phyloP scores from a whole-genome alignment of 2,888 invertebrate species.

The Mactromeris polynyma region DNA sequence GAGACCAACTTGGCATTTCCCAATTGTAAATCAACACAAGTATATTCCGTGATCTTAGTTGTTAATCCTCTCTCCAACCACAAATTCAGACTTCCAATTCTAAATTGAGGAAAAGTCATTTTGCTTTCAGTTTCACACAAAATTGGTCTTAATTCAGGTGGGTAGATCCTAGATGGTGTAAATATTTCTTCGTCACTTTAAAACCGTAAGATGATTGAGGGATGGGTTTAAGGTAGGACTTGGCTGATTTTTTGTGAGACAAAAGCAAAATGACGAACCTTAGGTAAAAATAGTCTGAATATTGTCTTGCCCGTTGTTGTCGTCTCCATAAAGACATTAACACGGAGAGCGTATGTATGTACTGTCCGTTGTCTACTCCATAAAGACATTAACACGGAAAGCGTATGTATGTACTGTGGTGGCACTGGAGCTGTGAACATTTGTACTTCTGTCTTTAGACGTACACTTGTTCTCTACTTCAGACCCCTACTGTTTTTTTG shows the following conservation, averaged over 20 bases:
- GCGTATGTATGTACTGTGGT: conserved; percentile 61
- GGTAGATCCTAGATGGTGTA: background rate
- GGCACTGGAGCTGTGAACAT: conserved; percentile 67
- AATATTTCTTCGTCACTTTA: no score
- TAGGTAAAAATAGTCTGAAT: conserved; percentile 7
- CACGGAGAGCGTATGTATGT: conserved; percentile 58
- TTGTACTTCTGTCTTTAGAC: conserved; percentile 60
- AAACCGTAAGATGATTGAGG: background rate
- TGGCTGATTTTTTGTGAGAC: background rate
- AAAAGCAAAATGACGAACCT: background rate
- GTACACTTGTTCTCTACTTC: conserved; percentile 64
- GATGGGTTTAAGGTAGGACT: background rate
- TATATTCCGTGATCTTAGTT: conserved; percentile 27
- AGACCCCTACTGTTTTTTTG: conserved; percentile 47
- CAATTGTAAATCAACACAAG: conserved; percentile 42
- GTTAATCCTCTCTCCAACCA: conserved; percentile 28
- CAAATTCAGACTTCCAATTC: conserved; percentile 1
- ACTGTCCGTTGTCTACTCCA: background rate
- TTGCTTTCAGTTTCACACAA: background rate
- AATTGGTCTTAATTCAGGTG: background rate
- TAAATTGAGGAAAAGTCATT: conserved; percentile 4
- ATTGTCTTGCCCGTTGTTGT: background rate
- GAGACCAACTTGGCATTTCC: conserved; percentile 77
- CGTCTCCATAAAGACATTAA: conserved; percentile 9
- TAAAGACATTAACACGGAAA: background rate